phyloP scores from a whole-genome alignment of 2,888 invertebrate species.

The Drosophila subsilvestris region DNA sequence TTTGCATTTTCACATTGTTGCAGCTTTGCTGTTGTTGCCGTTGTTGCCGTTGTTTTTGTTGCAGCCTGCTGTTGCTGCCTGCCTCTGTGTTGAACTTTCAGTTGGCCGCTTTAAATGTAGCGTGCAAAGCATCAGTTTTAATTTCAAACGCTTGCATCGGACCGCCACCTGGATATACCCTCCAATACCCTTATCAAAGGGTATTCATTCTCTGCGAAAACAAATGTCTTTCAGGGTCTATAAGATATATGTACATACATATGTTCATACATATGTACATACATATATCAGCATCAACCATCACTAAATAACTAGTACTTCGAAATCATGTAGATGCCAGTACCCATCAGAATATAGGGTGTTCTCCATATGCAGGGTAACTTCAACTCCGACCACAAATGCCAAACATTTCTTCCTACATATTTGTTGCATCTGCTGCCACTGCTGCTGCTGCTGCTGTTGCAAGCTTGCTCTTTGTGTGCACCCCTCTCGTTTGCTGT shows the following conservation, averaged over 20 bases:
- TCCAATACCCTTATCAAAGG: background rate
- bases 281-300: too few relatives aligned
- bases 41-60: slow-evolving; percentile 5
- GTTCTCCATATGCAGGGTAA: background rate
- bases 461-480: slow-evolving; percentile 15
- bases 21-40: slow-evolving; percentile 31
- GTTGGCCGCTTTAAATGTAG: slow-evolving; percentile 73
- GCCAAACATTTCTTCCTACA: background rate
- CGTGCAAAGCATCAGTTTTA: slow-evolving; percentile 78
- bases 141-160: slow-evolving; percentile 76
- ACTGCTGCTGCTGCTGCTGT: slow-evolving; percentile 14
- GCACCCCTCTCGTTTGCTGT: slow-evolving; percentile 17
- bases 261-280: too few relatives aligned
- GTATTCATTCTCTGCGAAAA: too few relatives aligned
- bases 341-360: background rate
- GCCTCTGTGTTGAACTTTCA: slow-evolving; percentile 48
- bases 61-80: slow-evolving; percentile 1
- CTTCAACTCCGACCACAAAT: background rate
- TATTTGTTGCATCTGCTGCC: slow-evolving; percentile 21
- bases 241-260: too few relatives aligned
- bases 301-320: too few relatives aligned
- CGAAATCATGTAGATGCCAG: too few relatives aligned
- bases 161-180: slow-evolving; percentile 63
- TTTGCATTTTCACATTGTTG: slow-evolving; percentile 74
- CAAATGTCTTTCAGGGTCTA: too few relatives aligned